phyloP scores from a whole-genome alignment of 1,140 invertebrate species.

The Apocrypta bakeri region DNA sequence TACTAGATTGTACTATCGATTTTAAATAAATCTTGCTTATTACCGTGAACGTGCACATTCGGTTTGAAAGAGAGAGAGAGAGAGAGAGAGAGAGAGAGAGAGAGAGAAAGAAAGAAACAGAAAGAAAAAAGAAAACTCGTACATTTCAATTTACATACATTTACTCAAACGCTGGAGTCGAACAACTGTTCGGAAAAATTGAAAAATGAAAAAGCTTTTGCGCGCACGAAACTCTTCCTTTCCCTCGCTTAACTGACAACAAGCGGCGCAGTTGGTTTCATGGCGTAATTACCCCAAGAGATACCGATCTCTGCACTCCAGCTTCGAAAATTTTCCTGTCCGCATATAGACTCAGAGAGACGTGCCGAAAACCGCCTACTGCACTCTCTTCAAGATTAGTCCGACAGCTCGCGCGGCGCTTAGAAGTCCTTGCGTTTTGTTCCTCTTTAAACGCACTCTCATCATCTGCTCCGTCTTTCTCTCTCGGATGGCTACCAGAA shows the following conservation, averaged over 20 bases:
- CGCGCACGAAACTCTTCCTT: no score
- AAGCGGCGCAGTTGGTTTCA: constrained; percentile 36
- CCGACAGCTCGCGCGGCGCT: constrained; percentile 31
- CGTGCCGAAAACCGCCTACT: constrained; percentile 37
- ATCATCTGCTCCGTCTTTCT: constrained; percentile 17
- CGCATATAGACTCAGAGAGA: background rate
- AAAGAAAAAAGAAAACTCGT: background rate
- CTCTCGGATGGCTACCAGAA: background rate
- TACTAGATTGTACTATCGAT: background rate
- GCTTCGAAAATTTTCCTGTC: constrained; percentile 22
- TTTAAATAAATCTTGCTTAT: background rate
- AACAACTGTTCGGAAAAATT: background rate
- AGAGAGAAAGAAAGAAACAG: no score
- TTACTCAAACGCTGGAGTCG: no score
- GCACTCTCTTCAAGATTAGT: constrained; percentile 20
- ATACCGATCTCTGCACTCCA: constrained; percentile 53
- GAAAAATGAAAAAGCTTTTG: constrained; percentile 7
- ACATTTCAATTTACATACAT: background rate
- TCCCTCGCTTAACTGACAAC: constrained; percentile 17
- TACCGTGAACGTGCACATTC: no score
- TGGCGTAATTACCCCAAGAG: constrained; percentile 54
- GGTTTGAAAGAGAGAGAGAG: no score
- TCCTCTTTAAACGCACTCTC: constrained; percentile 24
- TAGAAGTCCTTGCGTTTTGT: constrained; percentile 13
- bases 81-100: no score